Base-by-base conservation (phyloP, 2,797 vertebrate genomes). In the Lepus townsendii region DNA sequence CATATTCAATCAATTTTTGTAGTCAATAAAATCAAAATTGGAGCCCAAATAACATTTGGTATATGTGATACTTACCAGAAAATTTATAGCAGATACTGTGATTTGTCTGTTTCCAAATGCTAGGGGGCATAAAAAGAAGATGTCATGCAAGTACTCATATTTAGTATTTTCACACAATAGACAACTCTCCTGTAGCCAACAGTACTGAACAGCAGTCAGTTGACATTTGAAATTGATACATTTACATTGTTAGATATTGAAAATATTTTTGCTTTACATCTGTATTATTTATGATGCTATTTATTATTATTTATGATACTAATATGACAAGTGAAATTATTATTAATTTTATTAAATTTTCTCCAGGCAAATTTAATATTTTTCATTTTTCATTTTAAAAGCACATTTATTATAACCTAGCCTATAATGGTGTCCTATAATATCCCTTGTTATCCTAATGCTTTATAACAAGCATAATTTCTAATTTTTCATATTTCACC, bases 61-160 rank as follows among this genome's bases (percentile, higher is more conserved):
- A 20, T 38, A 22, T 63, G 75, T 68, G 12, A 94, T 98, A 98
- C 98, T 0, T 98, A 98, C 98, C 98, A 99, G 96, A 96, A 98
- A 98, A 94, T 93, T 97, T 93, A 99, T 96, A 77, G 97, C 96
- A 97, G 98, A 98, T 69, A 98, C 93, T 88, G 71, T 97, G 72
- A 98, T 92, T 98, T 99, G 98, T 89, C 97, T 98, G 92, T 98
- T 98, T 90, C 98, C 98, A 98, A 98, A 98, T 84, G 98, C 98
- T 99, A 92, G 83, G 97, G 98, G 97, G 97, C 0, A 97, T 63
- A 83, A 97, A 97, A 97, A 96, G 71, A 73, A 91, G 52, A 93
- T 96, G 76, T 95, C 72, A 95, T 30, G 1, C 1, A 47, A 82
- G 16, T 2, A 38, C 3, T 75, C 7, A n/a, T 27, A 38, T 42